Percentiles rank a stretch among this genome's conserved stretches.
These are phyloP conservation scores for Trematomus bernacchii DNA, from an alignment of 2,797 vertebrate genomes.

Conservation along the genomic window DNA sequence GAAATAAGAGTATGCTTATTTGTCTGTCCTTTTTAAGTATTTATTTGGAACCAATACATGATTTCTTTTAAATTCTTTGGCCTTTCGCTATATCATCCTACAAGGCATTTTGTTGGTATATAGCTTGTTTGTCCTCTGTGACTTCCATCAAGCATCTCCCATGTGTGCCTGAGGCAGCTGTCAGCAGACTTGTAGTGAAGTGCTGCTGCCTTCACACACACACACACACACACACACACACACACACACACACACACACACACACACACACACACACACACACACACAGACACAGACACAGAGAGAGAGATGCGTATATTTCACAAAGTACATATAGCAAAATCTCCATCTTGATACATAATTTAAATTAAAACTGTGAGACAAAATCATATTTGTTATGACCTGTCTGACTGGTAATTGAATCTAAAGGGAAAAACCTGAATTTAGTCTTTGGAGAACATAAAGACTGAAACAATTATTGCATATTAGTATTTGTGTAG, in stretches of 20 bases:
- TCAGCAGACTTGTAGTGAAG: conserved; percentile 66
- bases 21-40: neutral
- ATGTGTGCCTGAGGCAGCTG: conserved; percentile 70
- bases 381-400: neutral
- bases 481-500: neutral
- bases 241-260: neutral
- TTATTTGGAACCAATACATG: neutral
- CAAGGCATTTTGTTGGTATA: conserved; percentile 64
- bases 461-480: neutral
- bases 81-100: conserved; percentile 39
- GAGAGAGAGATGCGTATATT: no score
- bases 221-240: conserved; percentile 4
- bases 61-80: conserved; percentile 8
- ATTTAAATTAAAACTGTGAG: conserved; percentile 29
- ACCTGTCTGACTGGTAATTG: neutral
- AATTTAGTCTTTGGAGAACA: neutral
- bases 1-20: neutral
- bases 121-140: conserved; percentile 70
- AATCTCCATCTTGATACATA: conserved; percentile 13
- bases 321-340: neutral
- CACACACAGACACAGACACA: neutral
- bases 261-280: neutral
- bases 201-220: conserved; percentile 30
- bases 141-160: conserved; percentile 67
- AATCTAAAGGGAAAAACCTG: neutral